Evolutionary conservation across 2,113 vertebrate genomes (phyloP), one percentile per base, ranked within the genome.

Genomic region (Carollia perspicillata): DNA sequence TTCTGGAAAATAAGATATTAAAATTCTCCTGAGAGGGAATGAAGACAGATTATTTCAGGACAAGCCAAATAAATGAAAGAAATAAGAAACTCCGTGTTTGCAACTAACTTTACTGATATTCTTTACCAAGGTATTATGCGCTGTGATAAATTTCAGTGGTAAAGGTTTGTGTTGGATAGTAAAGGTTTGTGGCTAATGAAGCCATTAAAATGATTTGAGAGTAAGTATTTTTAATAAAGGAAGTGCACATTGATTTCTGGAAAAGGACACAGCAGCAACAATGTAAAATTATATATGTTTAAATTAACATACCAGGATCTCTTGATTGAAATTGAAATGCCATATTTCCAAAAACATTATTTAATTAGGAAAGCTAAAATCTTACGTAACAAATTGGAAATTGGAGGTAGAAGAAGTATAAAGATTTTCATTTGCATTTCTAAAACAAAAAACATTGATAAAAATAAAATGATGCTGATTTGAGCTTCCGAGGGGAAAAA

Each of bases 351-450:
- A 95, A 85, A 42, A 80, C 17, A 85, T 47, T 77, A 79, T 12
- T 33, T 87, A 84, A 78, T 71, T 80, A 90, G 42, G 20, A 74
- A 63, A 93, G 68, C 71, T 80, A 84, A 96, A 84, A 63, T 89
- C 58, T 88, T 90, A 89, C 35, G 35, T 72, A 83, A 63, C 65
- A 81, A 89, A 12, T 84, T 93, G 28, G 51, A 95, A 80, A 75
- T 92, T 55, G 18, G 28, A 74, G 20, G 35, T 83, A 17, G 44
- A 88, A 47, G 33, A 79, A 69, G 30, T 44, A 72, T 78, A 63
- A 79, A 78, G 18, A 28, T 84, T 55, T 74, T 88, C 66, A 92
- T 78, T 84, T 90, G 35, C n/a, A 84, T 89, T 93, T 96, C 17
- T 81, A 58, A 93, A 96, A 78, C 58, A 89, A 60, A 60, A 93